These are phyloP conservation scores for Sipunculus nudus DNA, from an alignment of 2,888 invertebrate genomes.

Conservation along the genomic window DNA sequence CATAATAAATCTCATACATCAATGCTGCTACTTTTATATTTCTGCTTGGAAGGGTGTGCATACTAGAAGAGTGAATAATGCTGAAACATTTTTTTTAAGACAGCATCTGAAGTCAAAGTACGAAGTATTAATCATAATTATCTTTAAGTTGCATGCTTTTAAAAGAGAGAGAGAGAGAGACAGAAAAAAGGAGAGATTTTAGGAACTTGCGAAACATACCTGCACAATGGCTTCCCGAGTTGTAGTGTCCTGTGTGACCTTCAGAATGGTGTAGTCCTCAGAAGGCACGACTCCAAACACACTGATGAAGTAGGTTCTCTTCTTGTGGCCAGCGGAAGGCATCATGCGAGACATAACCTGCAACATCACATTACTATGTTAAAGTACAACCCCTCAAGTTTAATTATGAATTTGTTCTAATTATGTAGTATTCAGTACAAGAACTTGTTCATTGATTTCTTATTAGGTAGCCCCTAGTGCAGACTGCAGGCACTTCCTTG, in stretches of 20 bases:
- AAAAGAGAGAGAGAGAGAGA: too few relatives aligned
- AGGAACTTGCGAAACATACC: too few relatives aligned
- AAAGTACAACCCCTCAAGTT: background rate
- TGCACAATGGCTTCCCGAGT: conserved; percentile 84
- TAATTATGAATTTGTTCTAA: background rate
- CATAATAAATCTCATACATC: background rate
- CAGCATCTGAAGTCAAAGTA: too few relatives aligned
- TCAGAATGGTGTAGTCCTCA: conserved; percentile 88
- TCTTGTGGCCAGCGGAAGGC: conserved; percentile 69
- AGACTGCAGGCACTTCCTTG: too few relatives aligned
- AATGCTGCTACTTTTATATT: background rate
- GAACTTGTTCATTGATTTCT: too few relatives aligned
- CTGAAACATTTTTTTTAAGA: too few relatives aligned
- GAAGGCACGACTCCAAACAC: conserved; percentile 85
- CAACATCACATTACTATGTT: conserved; percentile 1
- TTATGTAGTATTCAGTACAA: too few relatives aligned
- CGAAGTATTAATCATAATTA: too few relatives aligned
- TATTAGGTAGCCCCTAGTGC: too few relatives aligned
- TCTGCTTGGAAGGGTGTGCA: background rate
- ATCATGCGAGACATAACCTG: background rate
- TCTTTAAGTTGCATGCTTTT: too few relatives aligned
- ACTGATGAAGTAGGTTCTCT: conserved; percentile 89
- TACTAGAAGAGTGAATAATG: too few relatives aligned
- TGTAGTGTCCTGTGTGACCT: conserved; percentile 90
- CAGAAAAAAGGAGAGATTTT: too few relatives aligned